Evolutionary conservation across 2,888 invertebrate genomes (phyloP).

Genomic region (Agrochola circellaris): DNA sequence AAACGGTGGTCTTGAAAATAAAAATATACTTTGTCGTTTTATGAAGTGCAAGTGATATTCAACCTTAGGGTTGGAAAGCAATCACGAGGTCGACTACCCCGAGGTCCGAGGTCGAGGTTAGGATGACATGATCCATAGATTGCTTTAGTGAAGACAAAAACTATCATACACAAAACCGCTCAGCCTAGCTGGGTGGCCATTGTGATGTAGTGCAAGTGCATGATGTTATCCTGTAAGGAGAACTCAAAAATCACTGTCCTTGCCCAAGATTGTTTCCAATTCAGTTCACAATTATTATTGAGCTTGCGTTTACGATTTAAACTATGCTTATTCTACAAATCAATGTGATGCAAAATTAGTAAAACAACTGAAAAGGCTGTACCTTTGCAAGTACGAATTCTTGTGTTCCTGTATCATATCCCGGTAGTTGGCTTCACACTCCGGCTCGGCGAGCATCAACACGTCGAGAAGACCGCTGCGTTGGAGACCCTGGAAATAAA

Average conservation of each 20-base stretch:
- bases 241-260: background rate
- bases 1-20: background rate
- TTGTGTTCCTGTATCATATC: constrained; percentile 97
- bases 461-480: constrained; percentile 96
- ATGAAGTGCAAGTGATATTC: background rate
- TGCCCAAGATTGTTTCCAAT: background rate
- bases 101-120: too few relatives aligned
- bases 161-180: background rate
- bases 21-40: background rate
- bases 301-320: background rate
- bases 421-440: constrained; percentile 96
- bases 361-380: too few relatives aligned
- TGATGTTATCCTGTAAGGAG: background rate
- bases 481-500: constrained; percentile 92
- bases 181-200: background rate
- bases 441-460: constrained; percentile 95
- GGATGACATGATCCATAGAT: background rate
- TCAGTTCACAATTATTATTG: background rate
- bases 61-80: background rate
- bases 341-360: background rate
- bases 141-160: background rate
- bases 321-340: background rate
- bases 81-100: background rate
- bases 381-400: constrained; percentile 92
- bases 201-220: background rate